These are phyloP conservation scores for Osmerus eperlanus DNA, from an alignment of 2,113 vertebrate genomes.

Conservation along the genomic window DNA sequence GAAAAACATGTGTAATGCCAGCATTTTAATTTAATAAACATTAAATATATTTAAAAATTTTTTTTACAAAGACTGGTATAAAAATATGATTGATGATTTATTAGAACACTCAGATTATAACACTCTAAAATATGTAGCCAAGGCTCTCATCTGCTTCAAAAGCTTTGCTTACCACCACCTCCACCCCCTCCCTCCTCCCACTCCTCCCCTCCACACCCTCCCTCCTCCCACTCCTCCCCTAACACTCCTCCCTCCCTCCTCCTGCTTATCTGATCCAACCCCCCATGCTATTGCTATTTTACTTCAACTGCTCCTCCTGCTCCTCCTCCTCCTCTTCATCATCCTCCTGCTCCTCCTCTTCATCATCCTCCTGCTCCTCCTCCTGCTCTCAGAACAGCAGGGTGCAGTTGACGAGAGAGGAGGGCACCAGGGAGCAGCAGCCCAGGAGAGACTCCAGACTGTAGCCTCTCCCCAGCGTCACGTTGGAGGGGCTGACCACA, in stretches of 20 bases:
- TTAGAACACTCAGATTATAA: too few species aligned
- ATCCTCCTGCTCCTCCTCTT: constrained; percentile 18
- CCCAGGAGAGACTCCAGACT: constrained; percentile 30
- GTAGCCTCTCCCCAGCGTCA: constrained; percentile 36
- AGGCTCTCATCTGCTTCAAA: too few species aligned
- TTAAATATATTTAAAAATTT: too few species aligned
- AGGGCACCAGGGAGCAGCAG: constrained; percentile 45
- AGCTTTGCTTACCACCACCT: not conserved
- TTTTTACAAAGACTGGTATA: too few species aligned
- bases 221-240: constrained; percentile 7
- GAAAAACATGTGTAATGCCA: not conserved
- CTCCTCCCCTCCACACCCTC: constrained; percentile 33
- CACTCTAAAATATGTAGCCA: too few species aligned
- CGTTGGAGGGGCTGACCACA: constrained; percentile 30
- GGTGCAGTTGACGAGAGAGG: constrained; percentile 53
- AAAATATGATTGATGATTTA: too few species aligned
- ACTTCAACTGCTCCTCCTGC: too few species aligned
- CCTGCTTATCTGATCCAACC: too few species aligned
- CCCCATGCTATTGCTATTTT: too few species aligned
- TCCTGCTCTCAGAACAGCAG: constrained; percentile 3
- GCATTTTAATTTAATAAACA: too few species aligned
- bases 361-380: not conserved
- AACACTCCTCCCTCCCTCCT: too few species aligned
- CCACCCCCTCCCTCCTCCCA: constrained; percentile 35
- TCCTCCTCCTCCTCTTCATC: too few species aligned